A percentile compares a stretch with the other conserved stretches of the same genome.
These are phyloP conservation scores for Galerucella pusilla DNA, from an alignment of 2,888 invertebrate species.

Conservation along the genomic window DNA sequence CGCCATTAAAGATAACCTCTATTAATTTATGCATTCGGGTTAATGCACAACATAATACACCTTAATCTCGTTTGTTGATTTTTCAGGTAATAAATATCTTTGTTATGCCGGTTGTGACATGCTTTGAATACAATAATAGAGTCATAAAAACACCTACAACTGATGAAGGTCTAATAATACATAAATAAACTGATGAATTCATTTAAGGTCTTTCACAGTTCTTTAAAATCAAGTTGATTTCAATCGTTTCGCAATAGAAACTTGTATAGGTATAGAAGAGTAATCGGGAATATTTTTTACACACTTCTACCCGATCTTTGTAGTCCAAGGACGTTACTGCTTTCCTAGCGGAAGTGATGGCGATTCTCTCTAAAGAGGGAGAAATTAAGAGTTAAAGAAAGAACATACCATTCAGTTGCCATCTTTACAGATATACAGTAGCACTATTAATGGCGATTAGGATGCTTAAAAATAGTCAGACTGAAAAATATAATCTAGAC, in stretches of 20 bases:
- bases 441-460: too few relatives aligned
- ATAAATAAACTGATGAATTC: slow-evolving; percentile 11
- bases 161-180: slow-evolving; percentile 18
- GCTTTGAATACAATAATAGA: slow-evolving; percentile 29
- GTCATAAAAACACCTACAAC: slow-evolving; percentile 32
- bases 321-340: too few relatives aligned
- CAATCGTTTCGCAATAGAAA: not conserved
- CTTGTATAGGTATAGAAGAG: too few relatives aligned
- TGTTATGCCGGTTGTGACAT: slow-evolving; percentile 33
- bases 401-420: too few relatives aligned
- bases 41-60: slow-evolving; percentile 14
- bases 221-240: not conserved
- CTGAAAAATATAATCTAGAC: too few relatives aligned
- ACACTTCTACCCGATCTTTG: too few relatives aligned
- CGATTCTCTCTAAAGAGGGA: too few relatives aligned
- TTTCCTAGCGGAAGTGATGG: too few relatives aligned
- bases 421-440: too few relatives aligned
- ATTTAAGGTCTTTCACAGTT: slow-evolving; percentile 3
- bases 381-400: too few relatives aligned
- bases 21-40: slow-evolving; percentile 32
- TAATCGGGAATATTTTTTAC: too few relatives aligned
- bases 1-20: slow-evolving; percentile 23
- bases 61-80: slow-evolving; percentile 22
- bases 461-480: too few relatives aligned
- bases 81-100: slow-evolving; percentile 28